These are phyloP conservation scores for Acestrorhynchus altus DNA, from an alignment of 2,797 vertebrate genomes.

Conservation along the genomic window DNA sequence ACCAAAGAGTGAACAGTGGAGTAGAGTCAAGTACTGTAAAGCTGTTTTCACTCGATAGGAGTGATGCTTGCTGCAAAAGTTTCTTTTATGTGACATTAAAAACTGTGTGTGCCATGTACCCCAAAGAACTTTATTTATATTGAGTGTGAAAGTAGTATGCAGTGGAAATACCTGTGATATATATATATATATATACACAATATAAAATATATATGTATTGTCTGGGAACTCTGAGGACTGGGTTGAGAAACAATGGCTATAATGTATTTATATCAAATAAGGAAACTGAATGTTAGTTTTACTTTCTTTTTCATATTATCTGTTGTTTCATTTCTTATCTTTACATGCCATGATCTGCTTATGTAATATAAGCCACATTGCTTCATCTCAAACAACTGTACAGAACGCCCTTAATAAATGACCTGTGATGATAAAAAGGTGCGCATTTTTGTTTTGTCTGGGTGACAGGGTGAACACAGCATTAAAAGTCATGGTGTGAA, in stretches of 20 bases:
- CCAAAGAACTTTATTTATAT: no score
- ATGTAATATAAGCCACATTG: background rate
- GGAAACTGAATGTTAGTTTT: background rate
- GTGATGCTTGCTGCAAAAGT: no score
- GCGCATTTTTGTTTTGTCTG: background rate
- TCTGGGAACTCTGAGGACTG: background rate
- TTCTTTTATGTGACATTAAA: no score
- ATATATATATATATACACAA: no score
- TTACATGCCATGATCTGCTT: background rate
- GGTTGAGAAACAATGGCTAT: background rate
- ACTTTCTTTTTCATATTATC: background rate
- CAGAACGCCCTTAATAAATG: slow-evolving; percentile 7
- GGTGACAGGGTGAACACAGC: background rate
- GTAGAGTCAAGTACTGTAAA: no score
- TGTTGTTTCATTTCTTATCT: background rate
- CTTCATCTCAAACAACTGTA: background rate
- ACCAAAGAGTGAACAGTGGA: no score
- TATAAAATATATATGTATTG: no score
- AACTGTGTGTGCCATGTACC: no score
- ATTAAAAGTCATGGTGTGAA: background rate
- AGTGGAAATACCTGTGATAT: no score
- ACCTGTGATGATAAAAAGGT: background rate
- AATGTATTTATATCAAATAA: background rate
- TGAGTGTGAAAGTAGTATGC: no score
- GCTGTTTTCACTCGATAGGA: no score